Evolutionary conservation across 2,888 invertebrate genomes (phyloP), one percentile per base, ranked within the genome.

Genomic region (Diarsia rubi): DNA sequence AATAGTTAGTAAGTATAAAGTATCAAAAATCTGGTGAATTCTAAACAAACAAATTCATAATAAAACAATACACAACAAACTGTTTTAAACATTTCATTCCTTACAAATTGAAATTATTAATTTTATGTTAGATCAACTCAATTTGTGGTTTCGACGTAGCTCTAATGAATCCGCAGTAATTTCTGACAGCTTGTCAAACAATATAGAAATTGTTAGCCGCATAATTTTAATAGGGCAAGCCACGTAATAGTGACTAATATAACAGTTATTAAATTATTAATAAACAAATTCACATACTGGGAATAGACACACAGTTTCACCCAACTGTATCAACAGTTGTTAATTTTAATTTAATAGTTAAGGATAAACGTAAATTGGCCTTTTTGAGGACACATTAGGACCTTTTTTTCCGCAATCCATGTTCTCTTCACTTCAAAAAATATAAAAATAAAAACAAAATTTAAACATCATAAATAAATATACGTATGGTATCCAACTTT

Each of bases 131-230:
- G 49, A 82, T 79, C 42, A 64, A 42, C 70, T 57, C 47, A 68
- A 82, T 82, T 73, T 82, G 82, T 82, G 82, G 79, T 79, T 82
- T 68, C 5, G 47, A 65, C 57, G 44, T 67, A 24, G 44, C 52
- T 71, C 16, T 75, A 69, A 52, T 81, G 59, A 37, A 67, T 27
- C n/a, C 67, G 19, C 59, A 73, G 59, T 74, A 74, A 74, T 82
- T 70, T 82, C 60, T 71, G 74, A 78, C 64, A 74, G 79, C 78
- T 67, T 59, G 42, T 82, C 74, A 82, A 82, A 82, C 67, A 81
- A 79, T 74, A 74, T 45, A 52, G 12, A 78, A 68, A 78, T 69
- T 79, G 70, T 54, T 65, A 2, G 69, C 74, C 65, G n/a, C 45
- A 52, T 62, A 82, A n/a, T 52, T 74, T 78, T 27, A 27, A 27